Evolutionary conservation across 2,113 vertebrate species (phyloP).

Genomic region (Urocolius indicus): DNA sequence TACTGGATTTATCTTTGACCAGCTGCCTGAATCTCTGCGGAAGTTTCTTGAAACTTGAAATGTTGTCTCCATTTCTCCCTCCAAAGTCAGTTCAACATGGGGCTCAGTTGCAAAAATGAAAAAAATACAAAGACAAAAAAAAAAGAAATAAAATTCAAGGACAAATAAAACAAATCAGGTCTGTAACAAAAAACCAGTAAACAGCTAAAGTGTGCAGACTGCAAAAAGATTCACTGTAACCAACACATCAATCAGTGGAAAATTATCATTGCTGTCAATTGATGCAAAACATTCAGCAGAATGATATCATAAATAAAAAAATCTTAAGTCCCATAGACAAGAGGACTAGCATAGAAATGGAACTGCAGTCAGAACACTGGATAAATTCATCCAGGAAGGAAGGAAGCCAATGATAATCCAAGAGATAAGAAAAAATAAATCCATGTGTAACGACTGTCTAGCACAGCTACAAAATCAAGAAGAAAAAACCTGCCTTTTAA

Average conservation of each 20-base stretch:
- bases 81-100: neutral
- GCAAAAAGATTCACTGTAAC: neutral
- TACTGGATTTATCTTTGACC: neutral
- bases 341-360: neutral
- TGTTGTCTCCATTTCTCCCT: neutral
- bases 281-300: conserved; percentile 11
- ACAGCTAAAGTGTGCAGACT: neutral
- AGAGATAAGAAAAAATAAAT: conserved; percentile 45
- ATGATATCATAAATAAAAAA: conserved; percentile 1
- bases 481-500: neutral
- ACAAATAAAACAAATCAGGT: neutral
- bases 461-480: neutral
- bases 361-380: conserved; percentile 32
- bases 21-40: neutral
- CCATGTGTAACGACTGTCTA: conserved; percentile 22
- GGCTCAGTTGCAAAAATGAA: neutral
- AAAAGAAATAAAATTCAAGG: neutral
- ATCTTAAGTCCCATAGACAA: neutral
- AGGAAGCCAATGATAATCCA: conserved; percentile 24
- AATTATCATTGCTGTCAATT: conserved; percentile 1
- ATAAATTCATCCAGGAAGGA: conserved; percentile 46
- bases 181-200: neutral
- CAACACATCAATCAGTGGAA: neutral
- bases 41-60: neutral
- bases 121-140: neutral